Percentiles rank a stretch among this genome's conserved stretches.
Conservation (phyloP, 2,888 invertebrate genomes). For the Drosophila affinis region DNA sequence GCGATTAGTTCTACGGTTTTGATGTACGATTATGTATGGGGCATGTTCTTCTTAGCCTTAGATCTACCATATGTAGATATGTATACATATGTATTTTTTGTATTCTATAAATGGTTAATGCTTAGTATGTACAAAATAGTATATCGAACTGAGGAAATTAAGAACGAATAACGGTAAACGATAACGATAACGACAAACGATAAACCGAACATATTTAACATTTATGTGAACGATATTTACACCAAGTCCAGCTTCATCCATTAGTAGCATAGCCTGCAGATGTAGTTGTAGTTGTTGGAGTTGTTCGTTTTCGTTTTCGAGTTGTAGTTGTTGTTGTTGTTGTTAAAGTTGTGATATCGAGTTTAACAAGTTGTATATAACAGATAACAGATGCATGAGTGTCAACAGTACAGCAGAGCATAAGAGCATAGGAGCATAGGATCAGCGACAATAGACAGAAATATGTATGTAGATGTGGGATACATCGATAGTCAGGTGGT, state of each 20-base stretch:
- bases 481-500: slow-evolving; percentile 31
- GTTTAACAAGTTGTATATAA: slow-evolving; percentile 68
- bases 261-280: slow-evolving; percentile 94
- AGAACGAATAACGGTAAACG: slow-evolving; percentile 12
- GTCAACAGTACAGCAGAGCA: slow-evolving; percentile 23
- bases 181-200: slow-evolving; percentile 25
- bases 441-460: slow-evolving; percentile 7
- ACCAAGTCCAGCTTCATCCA: slow-evolving; percentile 95
- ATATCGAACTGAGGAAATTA: not conserved
- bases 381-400: slow-evolving; percentile 64
- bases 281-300: slow-evolving; percentile 44
- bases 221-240: slow-evolving; percentile 88
- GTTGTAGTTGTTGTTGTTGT: slow-evolving; percentile 54
- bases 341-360: slow-evolving; percentile 57
- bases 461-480: slow-evolving; percentile 6
- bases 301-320: slow-evolving; percentile 50
- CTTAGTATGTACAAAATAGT: not conserved
- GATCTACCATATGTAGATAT: not conserved
- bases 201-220: slow-evolving; percentile 37
- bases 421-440: slow-evolving; percentile 19
- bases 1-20: not conserved
- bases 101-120: not conserved
- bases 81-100: too few relatives aligned
- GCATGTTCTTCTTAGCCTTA: not conserved
- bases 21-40: too few relatives aligned